Base-by-base conservation (phyloP, 2,797 vertebrate genomes). In the Ctenochaetus hawaiiensis region DNA sequence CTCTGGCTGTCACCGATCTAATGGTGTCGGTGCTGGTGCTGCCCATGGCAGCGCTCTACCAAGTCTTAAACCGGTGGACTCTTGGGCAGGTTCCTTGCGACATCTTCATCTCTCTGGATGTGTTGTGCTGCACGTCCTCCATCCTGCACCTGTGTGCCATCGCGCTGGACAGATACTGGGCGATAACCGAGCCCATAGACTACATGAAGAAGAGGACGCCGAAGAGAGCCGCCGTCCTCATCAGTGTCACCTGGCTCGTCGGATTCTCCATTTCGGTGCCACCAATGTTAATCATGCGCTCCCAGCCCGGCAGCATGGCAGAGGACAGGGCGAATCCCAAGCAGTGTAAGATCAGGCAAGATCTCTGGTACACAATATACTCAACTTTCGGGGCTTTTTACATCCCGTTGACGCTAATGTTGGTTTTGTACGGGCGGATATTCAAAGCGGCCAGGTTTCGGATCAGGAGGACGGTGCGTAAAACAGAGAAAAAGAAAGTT, bases 341-440 rank as follows among this genome's bases (percentile, higher is more conserved):
- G 69, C 95, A 97, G 74, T 99, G 98, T 77, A 91, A 96, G 82
- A 98, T 99, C 90, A 95, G 96, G 51, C 96, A 99, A 0, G 96
- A 99, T 78, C 97, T 96, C 56, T 95, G 96, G 91, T 99, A 90
- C 88, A 98, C 98, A 1, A 97, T 99, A 87, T 99, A 98, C 84
- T 98, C 97, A 30, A 99, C 98, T 0, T 99, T 99, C 72, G 97
- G 97, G 20, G 98, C 98, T 34, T 99, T 99, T 93, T 99, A 99
- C 88, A 99, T 99, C 85, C 98, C 98, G 0, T 87, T 99, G 51
- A 94, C 94, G 26, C 90, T 99, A 65, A 99, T 99, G 94, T 86
- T 99, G 82, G 97, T 99, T 74, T 93, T 99, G 51, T 99, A 99
- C 63, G 98, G 98, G 78, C 96, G 98, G 89, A 99, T 99, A 89